Percentiles rank a stretch among this genome's conserved stretches.
Evolutionary conservation across 2,113 vertebrate genomes (phyloP).

Genomic region (Etia nguti): DNA sequence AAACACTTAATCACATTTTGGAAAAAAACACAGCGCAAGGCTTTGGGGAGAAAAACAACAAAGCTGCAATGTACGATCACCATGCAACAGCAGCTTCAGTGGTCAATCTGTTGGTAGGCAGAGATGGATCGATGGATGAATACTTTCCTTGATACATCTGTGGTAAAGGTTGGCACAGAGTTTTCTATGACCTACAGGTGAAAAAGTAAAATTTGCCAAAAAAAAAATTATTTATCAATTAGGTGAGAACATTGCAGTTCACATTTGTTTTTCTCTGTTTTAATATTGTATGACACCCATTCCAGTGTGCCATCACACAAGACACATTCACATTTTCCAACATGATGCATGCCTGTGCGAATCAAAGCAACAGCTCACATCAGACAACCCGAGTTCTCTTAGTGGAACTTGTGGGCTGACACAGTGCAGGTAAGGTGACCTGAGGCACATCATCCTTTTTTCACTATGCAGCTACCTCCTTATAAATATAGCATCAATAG

Average conservation of each 20-base stretch:
- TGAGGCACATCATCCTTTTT: constrained; percentile 40
- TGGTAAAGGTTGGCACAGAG: background rate
- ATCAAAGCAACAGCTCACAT: constrained; percentile 25
- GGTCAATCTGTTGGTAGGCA: background rate
- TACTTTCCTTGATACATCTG: background rate
- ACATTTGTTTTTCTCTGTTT: background rate
- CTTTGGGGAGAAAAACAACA: background rate
- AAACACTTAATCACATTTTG: background rate
- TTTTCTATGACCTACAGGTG: background rate
- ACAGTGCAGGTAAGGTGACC: constrained; percentile 30
- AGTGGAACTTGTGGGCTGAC: constrained; percentile 20
- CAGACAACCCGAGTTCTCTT: constrained; percentile 5
- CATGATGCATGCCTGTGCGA: background rate
- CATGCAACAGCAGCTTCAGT: background rate
- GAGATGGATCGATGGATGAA: background rate
- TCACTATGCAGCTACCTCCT: constrained; percentile 34
- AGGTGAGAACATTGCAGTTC: background rate
- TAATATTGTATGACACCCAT: background rate
- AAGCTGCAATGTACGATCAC: constrained; percentile 11
- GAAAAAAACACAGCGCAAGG: background rate
- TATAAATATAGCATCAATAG: constrained; percentile 72
- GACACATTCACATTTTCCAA: background rate
- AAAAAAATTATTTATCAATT: background rate
- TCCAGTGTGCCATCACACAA: background rate
- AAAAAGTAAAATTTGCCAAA: background rate